Conservation (phyloP, 2,113 vertebrate genomes). For the Eublepharis macularius region DNA sequence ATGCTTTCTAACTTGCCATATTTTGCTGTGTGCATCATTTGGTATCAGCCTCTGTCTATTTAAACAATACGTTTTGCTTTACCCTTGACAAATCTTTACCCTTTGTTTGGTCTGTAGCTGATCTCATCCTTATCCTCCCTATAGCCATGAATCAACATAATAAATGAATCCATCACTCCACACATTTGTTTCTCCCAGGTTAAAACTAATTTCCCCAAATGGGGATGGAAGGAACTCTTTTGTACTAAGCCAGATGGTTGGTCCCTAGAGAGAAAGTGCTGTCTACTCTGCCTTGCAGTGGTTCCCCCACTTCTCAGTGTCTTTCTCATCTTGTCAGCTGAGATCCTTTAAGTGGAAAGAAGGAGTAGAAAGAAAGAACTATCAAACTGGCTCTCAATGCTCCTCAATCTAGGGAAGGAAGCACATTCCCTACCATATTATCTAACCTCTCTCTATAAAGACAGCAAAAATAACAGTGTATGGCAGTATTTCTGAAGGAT, state of each 20-base stretch:
- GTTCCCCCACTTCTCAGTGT: background rate
- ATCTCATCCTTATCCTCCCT: constrained; percentile 61
- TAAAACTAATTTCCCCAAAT: background rate
- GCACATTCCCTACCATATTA: background rate
- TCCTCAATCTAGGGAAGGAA: background rate
- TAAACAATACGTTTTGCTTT: constrained; percentile 41
- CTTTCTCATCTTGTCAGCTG: background rate
- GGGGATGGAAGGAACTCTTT: background rate
- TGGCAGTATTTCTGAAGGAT: background rate
- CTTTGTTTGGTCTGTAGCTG: constrained; percentile 48
- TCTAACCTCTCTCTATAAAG: background rate
- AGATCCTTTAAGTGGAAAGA: background rate
- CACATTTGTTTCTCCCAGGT: background rate
- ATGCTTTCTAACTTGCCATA: background rate
- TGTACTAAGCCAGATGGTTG: background rate
- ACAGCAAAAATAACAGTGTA: background rate
- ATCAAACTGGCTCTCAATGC: background rate
- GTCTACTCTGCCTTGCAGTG: background rate
- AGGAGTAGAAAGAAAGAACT: background rate
- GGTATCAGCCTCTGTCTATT: constrained; percentile 42
- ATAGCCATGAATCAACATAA: constrained; percentile 49
- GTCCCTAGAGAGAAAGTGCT: background rate
- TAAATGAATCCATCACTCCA: constrained; percentile 31
- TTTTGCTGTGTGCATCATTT: constrained; percentile 17
- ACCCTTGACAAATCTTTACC: constrained; percentile 42